Percentiles rank a stretch among this genome's conserved stretches.
Conservation (phyloP, 2,888 invertebrate species). For the Salticus scenicus region DNA sequence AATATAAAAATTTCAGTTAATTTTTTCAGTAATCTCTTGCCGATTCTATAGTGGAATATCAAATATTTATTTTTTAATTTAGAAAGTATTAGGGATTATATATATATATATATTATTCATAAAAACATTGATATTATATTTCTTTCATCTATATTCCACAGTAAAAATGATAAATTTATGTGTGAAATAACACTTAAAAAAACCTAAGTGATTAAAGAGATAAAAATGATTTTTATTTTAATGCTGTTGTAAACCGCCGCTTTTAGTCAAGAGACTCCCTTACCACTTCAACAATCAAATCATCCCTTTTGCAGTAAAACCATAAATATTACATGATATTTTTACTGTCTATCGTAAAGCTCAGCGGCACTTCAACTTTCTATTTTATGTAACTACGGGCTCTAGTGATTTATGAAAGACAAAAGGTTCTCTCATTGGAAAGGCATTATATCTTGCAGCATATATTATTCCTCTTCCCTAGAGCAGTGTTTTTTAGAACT, state of each 20-base stretch:
- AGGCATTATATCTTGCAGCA: background rate
- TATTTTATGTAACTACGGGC: constrained; percentile 19
- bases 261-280: background rate
- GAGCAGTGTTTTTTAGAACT: no score
- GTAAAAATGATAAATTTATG: no score
- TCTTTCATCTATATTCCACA: no score
- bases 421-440: constrained; percentile 25
- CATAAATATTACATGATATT: constrained; percentile 28
- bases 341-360: constrained; percentile 49
- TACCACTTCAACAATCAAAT: constrained; percentile 43
- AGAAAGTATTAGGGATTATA: no score
- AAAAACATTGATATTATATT: no score
- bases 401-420: constrained; percentile 40
- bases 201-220: no score
- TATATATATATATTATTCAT: no score
- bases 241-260: constrained; percentile 3
- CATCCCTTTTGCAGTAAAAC: constrained; percentile 22
- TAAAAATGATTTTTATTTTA: constrained; percentile 27
- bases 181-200: no score
- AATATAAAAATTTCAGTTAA: no score
- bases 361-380: background rate
- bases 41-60: no score
- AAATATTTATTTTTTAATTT: no score
- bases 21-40: no score
- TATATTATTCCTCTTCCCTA: background rate